Conservation (phyloP, 2,113 vertebrate species). For the Psephotus haematonotus region DNA sequence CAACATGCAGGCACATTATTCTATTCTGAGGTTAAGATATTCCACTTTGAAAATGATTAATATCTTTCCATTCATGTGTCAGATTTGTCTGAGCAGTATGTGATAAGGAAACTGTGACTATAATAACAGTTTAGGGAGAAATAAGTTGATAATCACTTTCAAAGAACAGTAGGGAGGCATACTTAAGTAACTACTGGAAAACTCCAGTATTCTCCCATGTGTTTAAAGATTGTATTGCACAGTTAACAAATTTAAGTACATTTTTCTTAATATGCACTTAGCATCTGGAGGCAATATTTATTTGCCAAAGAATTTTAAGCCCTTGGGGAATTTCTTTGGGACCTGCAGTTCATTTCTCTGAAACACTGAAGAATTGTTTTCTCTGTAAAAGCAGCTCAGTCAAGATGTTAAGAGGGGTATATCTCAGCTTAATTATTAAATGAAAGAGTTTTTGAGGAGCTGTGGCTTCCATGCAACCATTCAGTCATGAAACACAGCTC, state of each 20-base stretch:
- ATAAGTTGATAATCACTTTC: not conserved
- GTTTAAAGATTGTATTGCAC: not conserved
- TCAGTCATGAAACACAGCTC: not conserved
- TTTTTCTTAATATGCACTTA: not conserved
- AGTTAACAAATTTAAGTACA: not conserved
- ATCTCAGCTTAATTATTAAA: not conserved
- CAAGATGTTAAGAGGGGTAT: not conserved
- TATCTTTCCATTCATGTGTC: not conserved
- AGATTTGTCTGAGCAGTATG: not conserved
- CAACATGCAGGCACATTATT: rapidly evolving
- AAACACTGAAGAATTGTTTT: not conserved
- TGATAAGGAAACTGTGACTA: not conserved
- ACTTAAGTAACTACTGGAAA: not conserved
- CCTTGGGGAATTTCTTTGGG: not conserved
- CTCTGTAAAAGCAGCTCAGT: not conserved
- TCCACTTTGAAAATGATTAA: not conserved
- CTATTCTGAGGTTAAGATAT: not conserved
- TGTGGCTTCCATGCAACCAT: not conserved
- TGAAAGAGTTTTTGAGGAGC: not conserved
- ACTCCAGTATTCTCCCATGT: not conserved
- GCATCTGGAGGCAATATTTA: not conserved
- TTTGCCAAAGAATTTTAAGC: not conserved
- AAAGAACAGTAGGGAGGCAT: not conserved
- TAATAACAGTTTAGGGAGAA: not conserved
- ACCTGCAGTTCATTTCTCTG: not conserved